Base-by-base conservation (phyloP, 2,888 invertebrate species). In the Epicampocera succincta region DNA sequence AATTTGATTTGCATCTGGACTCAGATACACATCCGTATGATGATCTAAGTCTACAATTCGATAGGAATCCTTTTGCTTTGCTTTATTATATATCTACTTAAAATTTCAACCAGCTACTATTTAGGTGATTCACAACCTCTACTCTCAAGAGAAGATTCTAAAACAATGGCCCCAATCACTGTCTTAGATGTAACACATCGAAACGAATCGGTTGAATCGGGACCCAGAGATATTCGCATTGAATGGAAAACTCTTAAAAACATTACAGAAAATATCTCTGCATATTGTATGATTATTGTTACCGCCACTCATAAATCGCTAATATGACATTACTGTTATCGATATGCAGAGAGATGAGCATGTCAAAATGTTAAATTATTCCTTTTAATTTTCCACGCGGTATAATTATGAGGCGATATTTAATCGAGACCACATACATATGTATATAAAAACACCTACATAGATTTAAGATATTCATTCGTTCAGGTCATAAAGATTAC, bases 101-200 rank as follows among this genome's bases (percentile, higher is more conserved):
- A 42, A 42, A n/a, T 42, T 42, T 42, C 42, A 9, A 42, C 42
- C 12, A 42, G 42, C 12, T 42, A 42, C 12, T 42, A 42, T 42
- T 42, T 9, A 48, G 15, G 48, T 11, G 48, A 15, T 48, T 11
- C 48, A 48, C 48, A 48, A 48, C 48, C 48, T 9, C 48, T 48
- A 48, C 19, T 48, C 2, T 4, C 15, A 48, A 12, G 48, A 48
- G 48, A 48, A 17, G 2, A 48, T 3, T 48, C 15, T 48, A 48
- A 48, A 48, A n/a, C 48, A 48, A n/a, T 48, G n/a, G n/a, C 48
- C 2, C 48, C 48, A n/a, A 48, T 48, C 3, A 48, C 15, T 48
- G 48, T 48, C 8, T 48, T 48, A 19, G 48, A 48, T 17, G 48
- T 48, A 48, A 48, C 48, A 48, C 25, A 25, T 5, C 25, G 5